Evolutionary conservation across 2,797 vertebrate species (phyloP).

Genomic region (Siniperca obscura): DNA sequence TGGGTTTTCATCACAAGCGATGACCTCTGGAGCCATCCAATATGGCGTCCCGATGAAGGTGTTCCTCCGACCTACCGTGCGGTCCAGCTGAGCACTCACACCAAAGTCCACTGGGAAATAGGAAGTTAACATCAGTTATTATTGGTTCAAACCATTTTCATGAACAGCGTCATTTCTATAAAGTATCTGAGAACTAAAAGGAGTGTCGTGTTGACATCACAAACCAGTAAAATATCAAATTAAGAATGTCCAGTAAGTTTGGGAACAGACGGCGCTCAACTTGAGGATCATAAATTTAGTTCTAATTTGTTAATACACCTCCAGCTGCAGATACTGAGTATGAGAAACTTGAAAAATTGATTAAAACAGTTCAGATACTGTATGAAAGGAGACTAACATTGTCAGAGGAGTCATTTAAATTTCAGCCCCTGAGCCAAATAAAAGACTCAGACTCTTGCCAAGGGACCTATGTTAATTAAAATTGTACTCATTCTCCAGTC

Average conservation of each 20-base stretch:
- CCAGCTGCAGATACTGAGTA: background rate
- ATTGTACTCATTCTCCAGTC: background rate
- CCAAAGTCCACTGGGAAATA: conserved; percentile 93
- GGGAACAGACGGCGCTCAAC: background rate
- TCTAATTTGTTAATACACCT: background rate
- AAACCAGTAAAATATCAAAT: background rate
- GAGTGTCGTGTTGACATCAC: background rate
- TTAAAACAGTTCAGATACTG: background rate
- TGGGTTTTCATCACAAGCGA: conserved; percentile 98
- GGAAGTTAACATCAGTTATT: background rate
- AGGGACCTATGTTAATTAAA: background rate
- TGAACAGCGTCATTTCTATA: background rate
- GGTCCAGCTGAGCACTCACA: conserved; percentile 97
- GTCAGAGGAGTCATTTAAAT: background rate
- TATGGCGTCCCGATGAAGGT: conserved; percentile 99
- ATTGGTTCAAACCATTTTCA: background rate
- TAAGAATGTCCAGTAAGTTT: background rate
- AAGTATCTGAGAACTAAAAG: background rate
- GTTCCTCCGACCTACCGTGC: conserved; percentile 96
- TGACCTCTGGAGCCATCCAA: conserved; percentile 99
- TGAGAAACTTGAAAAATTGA: too few relatives aligned
- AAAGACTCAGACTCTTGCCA: conserved; percentile 9
- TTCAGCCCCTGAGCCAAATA: background rate
- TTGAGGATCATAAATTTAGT: background rate
- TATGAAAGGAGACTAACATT: background rate